Percentiles rank a stretch among this genome's conserved stretches.
Evolutionary conservation across 2,797 vertebrate species (phyloP).

Genomic region (Geotrypetes seraphini): DNA sequence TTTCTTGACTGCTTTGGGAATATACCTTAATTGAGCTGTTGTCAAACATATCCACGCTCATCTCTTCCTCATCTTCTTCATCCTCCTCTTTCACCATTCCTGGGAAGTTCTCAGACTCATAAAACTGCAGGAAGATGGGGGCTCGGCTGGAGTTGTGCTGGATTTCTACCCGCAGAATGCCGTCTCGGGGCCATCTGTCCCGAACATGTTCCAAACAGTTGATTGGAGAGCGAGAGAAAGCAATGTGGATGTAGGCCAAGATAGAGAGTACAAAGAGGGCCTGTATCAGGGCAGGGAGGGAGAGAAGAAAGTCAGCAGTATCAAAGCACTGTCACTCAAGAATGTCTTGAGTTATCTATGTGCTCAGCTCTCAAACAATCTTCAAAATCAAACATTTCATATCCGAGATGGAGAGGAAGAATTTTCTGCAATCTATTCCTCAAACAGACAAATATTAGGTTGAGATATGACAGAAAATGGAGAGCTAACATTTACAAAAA

Average conservation of each 20-base stretch:
- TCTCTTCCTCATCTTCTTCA: conserved; percentile 55
- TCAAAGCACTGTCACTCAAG: too few relatives aligned
- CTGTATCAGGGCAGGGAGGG: conserved; percentile 45
- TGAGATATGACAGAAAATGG: too few relatives aligned
- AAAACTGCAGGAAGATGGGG: conserved; percentile 85
- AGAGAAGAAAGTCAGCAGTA: too few relatives aligned
- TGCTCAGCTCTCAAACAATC: too few relatives aligned
- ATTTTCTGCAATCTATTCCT: too few relatives aligned
- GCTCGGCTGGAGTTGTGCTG: conserved; percentile 84
- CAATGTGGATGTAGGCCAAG: conserved; percentile 93
- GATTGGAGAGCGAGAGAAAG: conserved; percentile 91
- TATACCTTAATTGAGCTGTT: conserved; percentile 90
- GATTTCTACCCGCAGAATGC: conserved; percentile 85
- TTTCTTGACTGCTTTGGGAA: too few relatives aligned
- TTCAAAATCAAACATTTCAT: too few relatives aligned
- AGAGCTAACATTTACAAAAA: too few relatives aligned
- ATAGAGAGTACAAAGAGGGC: conserved; percentile 92
- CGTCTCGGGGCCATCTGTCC: conserved; percentile 87
- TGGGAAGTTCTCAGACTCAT: conserved; percentile 56
- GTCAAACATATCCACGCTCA: conserved; percentile 82
- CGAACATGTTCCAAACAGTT: conserved; percentile 90
- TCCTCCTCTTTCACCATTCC: conserved; percentile 54
- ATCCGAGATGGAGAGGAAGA: too few relatives aligned
- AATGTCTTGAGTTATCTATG: too few relatives aligned
- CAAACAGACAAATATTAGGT: too few relatives aligned